These are phyloP conservation scores for Drosophila bocki DNA, from an alignment of 1,140 invertebrate species.

Conservation along the genomic window DNA sequence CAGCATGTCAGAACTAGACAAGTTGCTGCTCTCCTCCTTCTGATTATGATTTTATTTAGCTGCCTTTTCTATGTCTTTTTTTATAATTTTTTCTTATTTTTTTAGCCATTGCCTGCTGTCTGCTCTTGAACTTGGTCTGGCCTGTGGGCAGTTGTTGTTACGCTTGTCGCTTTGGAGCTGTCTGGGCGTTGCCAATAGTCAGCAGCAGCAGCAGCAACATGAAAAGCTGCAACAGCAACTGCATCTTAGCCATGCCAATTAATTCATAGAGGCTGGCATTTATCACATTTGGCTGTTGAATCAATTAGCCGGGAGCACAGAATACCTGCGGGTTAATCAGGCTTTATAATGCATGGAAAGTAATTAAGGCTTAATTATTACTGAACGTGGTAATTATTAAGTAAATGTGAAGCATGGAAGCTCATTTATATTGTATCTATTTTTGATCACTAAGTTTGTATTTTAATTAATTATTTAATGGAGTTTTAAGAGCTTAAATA, in stretches of 20 bases:
- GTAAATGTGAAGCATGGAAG: background rate
- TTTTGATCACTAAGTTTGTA: background rate
- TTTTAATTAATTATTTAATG: background rate
- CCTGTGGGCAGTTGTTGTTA: constrained; percentile 81
- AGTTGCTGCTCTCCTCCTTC: constrained; percentile 38
- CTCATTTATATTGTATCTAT: background rate
- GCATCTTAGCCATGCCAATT: constrained; percentile 67
- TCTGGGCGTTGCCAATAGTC: constrained; percentile 73
- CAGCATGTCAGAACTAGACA: constrained; percentile 76
- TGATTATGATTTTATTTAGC: constrained; percentile 49
- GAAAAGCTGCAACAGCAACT: constrained; percentile 45
- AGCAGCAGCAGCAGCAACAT: constrained; percentile 40
- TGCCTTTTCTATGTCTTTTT: constrained; percentile 10
- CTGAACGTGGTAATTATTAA: constrained; percentile 7
- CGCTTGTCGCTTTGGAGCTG: constrained; percentile 69
- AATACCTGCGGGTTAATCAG: constrained; percentile 45
- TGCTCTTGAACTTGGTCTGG: constrained; percentile 54
- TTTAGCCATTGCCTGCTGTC: constrained; percentile 9
- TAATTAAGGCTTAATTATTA: constrained; percentile 37
- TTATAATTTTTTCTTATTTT: background rate
- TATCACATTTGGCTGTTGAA: constrained; percentile 84
- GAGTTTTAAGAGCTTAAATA: background rate
- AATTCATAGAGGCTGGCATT: constrained; percentile 80
- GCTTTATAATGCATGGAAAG: constrained; percentile 34
- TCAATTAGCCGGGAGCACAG: constrained; percentile 72